Evolutionary conservation across 2,888 invertebrate species (phyloP).

Genomic region (Anaspis maculata): DNA sequence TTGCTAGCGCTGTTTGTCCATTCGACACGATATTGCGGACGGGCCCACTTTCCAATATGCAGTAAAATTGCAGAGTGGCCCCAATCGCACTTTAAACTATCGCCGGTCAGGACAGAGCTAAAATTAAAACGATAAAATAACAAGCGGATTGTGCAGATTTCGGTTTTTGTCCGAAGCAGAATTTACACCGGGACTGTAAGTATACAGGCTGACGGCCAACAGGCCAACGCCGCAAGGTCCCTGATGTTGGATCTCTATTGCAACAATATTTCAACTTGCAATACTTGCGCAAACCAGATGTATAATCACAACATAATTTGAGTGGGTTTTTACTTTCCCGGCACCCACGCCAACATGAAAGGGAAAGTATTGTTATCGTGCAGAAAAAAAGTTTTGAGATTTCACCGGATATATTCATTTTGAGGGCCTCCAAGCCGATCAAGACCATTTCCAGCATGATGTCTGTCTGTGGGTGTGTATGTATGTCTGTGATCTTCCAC

Average conservation of each 20-base stretch:
- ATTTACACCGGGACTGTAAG: slow-evolving; percentile 1
- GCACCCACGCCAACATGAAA: too few species aligned
- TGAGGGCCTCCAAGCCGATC: too few species aligned
- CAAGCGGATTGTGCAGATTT: slow-evolving; percentile 14
- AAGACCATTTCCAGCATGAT: too few species aligned
- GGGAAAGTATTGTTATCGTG: too few species aligned
- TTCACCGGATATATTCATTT: too few species aligned
- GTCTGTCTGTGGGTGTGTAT: too few species aligned
- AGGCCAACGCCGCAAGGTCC: too few species aligned
- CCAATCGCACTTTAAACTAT: slow-evolving; percentile 11
- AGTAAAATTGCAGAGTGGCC: slow-evolving; percentile 11
- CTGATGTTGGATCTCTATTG: slow-evolving; percentile 7
- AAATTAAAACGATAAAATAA: slow-evolving; percentile 25
- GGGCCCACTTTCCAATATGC: slow-evolving; percentile 16
- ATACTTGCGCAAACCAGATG: slow-evolving; percentile 4
- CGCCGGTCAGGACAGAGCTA: slow-evolving; percentile 14
- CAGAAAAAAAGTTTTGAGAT: too few species aligned
- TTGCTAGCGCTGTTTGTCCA: too few species aligned
- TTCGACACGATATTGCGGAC: too few species aligned
- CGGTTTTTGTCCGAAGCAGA: slow-evolving; percentile 5
- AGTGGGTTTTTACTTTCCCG: slow-evolving; percentile 20
- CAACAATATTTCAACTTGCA: slow-evolving; percentile 6
- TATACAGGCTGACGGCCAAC: slow-evolving; percentile 6
- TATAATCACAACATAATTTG: too few species aligned
- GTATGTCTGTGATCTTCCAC: too few species aligned